Percentiles rank a stretch among this genome's conserved stretches.
phyloP scores from a whole-genome alignment of 2,797 vertebrate genomes.

The Aselliscus stoliczkanus region DNA sequence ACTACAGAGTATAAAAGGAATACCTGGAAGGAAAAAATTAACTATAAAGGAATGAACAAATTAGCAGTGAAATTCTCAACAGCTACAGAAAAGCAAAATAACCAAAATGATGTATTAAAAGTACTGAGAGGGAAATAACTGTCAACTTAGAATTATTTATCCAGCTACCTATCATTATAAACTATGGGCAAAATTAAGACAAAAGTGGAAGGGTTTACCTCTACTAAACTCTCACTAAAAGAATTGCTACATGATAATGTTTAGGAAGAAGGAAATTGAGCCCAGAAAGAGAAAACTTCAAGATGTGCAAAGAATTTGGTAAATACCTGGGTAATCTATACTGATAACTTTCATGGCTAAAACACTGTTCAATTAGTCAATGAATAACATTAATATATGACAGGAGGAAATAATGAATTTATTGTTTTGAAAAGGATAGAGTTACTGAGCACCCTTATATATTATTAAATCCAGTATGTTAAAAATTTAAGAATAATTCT shows the following conservation, averaged over 20 bases:
- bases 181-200: background rate
- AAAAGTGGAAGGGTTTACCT: background rate
- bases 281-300: background rate
- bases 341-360: background rate
- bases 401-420: background rate
- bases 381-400: background rate
- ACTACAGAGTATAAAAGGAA: background rate
- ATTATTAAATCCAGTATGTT: background rate
- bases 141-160: background rate
- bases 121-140: background rate
- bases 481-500: background rate
- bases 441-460: background rate
- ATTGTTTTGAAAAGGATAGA: background rate
- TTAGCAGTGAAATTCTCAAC: background rate
- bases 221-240: background rate
- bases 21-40: background rate
- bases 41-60: background rate
- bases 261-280: background rate
- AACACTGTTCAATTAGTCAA: background rate
- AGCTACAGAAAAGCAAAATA: background rate
- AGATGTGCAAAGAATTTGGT: background rate
- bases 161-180: background rate
- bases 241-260: background rate
- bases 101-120: background rate
- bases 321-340: background rate